Base-by-base conservation (phyloP, 2,888 invertebrate species). In the Holacanthella duospinosa region DNA sequence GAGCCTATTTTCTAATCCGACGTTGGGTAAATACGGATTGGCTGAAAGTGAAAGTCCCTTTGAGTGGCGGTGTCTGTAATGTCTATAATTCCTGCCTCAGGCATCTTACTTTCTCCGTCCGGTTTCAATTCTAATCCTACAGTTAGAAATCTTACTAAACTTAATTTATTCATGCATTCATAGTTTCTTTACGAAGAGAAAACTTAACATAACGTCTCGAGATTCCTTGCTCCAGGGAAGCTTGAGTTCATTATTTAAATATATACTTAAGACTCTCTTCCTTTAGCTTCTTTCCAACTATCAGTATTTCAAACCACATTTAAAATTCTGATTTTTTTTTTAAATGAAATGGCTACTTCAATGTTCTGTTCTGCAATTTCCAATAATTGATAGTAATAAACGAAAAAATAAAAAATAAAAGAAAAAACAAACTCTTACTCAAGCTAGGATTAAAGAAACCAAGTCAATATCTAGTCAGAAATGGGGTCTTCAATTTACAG, bases 131-230 rank as follows among this genome's bases (percentile, higher is more conserved):
- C 36, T 36, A 9, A 6, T 36, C 6, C 9, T 36, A 36, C 36
- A 9, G 9, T 36, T 9, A 36, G 16, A 48, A 4, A 48, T n/a
- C 48, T 21, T 9, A 9, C 21, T 16, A 21, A 48, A 9, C n/a
- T 48, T n/a, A 48, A 9, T 48, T 48, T 48, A 48, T 48, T 48
- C 48, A 48, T 48, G 12, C 48, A 48, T 48, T 48, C 48, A 48
- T 48, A 48, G 48, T 21, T 21, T n/a, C 48, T 48, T 48, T 48
- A 4, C 21, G 4, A 48, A 21, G 21, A 48, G 48, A 21, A 21
- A 48, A 48, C 6, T 48, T 48, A 48, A 48, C 48, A 48, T 48
- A 48, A 48, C n/a, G 48, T 48, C 48, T 21, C 19, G 4, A 48
- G 48, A 48, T 21, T 9, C n/a, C 36, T 36, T 36, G 9, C 16